Percentiles rank a stretch among this genome's conserved stretches.
phyloP scores from a whole-genome alignment of 64 coral and sea anemone genomes.

The Catalaphyllia jardinei region DNA sequence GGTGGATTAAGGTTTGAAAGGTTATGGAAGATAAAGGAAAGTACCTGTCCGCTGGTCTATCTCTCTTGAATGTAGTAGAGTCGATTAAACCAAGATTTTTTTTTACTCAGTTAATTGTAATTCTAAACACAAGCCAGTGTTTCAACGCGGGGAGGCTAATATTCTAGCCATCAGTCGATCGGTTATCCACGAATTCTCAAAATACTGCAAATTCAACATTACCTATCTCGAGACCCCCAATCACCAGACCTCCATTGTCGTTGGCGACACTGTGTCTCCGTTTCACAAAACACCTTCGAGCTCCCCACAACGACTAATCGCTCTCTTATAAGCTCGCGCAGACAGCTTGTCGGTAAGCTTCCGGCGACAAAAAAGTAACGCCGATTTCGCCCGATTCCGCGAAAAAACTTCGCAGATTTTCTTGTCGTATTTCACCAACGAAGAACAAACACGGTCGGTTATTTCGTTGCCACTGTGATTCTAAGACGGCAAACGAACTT shows the following conservation, averaged over 20 bases:
- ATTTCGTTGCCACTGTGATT: not conserved
- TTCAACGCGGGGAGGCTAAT: conserved; percentile 61
- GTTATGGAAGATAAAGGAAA: not conserved
- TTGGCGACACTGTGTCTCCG: conserved; percentile 84
- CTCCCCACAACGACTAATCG: conserved; percentile 62
- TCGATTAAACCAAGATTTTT: conserved; percentile 1
- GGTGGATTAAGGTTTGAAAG: not conserved
- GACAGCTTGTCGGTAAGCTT: conserved; percentile 49
- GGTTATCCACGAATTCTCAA: conserved; percentile 66
- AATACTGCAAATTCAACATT: conserved; percentile 84
- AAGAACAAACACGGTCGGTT: not conserved
- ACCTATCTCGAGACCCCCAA: conserved; percentile 60
- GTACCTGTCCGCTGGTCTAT: not conserved
- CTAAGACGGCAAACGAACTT: conserved; percentile 3
- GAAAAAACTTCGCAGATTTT: not conserved
- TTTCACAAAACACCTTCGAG: conserved; percentile 72
- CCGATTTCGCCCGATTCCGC: conserved; percentile 33
- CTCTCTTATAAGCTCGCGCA: conserved; percentile 29
- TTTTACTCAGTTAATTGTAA: conserved; percentile 37
- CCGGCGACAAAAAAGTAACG: conserved; percentile 29
- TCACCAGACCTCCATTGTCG: conserved; percentile 75
- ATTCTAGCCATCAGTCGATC: conserved; percentile 30
- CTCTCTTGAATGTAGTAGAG: not conserved
- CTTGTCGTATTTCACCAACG: not conserved
- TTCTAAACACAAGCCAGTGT: not conserved